phyloP scores from a whole-genome alignment of 2,113 vertebrate genomes.

The Clinocottus analis region DNA sequence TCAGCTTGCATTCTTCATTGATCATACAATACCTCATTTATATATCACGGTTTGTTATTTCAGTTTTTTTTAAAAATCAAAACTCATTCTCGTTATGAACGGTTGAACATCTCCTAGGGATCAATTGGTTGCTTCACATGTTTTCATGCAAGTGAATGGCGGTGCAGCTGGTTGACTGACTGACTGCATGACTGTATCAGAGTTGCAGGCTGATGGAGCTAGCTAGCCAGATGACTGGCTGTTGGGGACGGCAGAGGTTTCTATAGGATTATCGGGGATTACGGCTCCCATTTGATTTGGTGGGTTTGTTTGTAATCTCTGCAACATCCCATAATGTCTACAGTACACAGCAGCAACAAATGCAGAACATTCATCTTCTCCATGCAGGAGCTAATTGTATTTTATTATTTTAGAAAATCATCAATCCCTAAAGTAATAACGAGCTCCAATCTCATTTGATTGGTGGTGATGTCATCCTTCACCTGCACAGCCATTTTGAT shows the following conservation, averaged over 20 bases:
- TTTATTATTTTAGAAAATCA: background rate
- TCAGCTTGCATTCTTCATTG: too few species aligned
- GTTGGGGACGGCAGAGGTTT: slow-evolving; percentile 45
- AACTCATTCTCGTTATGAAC: too few species aligned
- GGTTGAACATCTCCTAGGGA: too few species aligned
- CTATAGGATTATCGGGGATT: slow-evolving; percentile 74
- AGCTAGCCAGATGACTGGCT: slow-evolving; percentile 51
- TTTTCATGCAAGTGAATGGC: too few species aligned
- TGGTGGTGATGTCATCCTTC: background rate
- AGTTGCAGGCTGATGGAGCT: slow-evolving; percentile 14
- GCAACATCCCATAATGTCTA: slow-evolving; percentile 39
- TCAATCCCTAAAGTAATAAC: background rate
- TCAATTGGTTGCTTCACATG: too few species aligned
- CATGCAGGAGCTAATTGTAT: background rate
- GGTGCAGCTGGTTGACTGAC: background rate
- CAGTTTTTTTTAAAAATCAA: too few species aligned
- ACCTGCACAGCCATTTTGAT: background rate
- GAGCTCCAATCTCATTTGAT: background rate
- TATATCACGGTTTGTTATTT: too few species aligned
- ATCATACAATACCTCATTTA: too few species aligned
- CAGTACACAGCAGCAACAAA: slow-evolving; percentile 2
- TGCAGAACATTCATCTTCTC: background rate
- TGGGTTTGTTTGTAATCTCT: slow-evolving; percentile 57
- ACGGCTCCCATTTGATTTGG: slow-evolving; percentile 58
- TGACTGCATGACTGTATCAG: background rate